Percentiles rank a stretch among this genome's conserved stretches.
phyloP scores from a whole-genome alignment of 2,888 invertebrate genomes.

The Lottia gigantea region DNA sequence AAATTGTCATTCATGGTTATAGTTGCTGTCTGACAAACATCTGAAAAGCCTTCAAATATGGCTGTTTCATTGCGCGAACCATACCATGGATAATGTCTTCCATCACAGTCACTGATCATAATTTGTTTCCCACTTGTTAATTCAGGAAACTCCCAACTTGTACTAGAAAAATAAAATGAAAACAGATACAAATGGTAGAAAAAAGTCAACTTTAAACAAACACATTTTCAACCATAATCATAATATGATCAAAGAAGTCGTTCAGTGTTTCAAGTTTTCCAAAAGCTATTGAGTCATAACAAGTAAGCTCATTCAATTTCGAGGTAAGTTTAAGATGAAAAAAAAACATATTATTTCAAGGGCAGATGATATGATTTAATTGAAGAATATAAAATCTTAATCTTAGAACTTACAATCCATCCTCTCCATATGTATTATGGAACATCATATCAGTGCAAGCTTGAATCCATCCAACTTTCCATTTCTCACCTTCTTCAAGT shows the following conservation, averaged over 20 bases:
- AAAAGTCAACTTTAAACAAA: neutral
- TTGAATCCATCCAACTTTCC: conserved; percentile 69
- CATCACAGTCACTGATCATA: conserved; percentile 68
- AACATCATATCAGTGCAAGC: conserved; percentile 68
- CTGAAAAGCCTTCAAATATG: conserved; percentile 61
- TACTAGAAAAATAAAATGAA: conserved; percentile 45
- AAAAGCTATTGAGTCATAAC: too few relatives aligned
- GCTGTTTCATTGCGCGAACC: conserved; percentile 65
- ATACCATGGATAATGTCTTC: conserved; percentile 68
- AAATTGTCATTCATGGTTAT: conserved; percentile 68
- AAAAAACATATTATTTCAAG: too few relatives aligned
- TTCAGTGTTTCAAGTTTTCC: too few relatives aligned
- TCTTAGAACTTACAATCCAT: conserved; percentile 64
- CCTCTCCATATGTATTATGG: conserved; percentile 65
- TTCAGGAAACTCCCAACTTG: conserved; percentile 69
- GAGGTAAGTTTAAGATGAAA: too few relatives aligned
- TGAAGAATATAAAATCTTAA: neutral
- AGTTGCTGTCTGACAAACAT: conserved; percentile 55
- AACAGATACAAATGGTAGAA: neutral
- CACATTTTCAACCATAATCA: neutral
- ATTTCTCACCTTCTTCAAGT: conserved; percentile 54
- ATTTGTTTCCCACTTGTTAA: conserved; percentile 61
- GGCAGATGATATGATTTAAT: too few relatives aligned
- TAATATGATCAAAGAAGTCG: too few relatives aligned
- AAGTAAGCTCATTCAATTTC: too few relatives aligned